A percentile compares a stretch with the other conserved stretches of the same genome.
phyloP scores from a whole-genome alignment of 2,888 invertebrate genomes.

The Tetranychus truncatus region DNA sequence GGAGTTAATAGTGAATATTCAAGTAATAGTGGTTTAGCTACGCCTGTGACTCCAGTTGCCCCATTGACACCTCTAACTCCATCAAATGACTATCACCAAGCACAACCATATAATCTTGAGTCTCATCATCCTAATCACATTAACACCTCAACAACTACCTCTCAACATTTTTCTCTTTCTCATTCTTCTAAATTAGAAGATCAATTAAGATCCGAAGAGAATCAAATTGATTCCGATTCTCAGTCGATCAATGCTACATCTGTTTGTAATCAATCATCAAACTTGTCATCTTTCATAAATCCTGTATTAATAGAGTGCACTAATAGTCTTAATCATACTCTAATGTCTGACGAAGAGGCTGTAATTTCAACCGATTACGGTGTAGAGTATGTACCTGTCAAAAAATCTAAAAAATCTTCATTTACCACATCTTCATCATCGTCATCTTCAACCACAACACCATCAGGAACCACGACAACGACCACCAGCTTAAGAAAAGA shows the following conservation, averaged over 20 bases:
- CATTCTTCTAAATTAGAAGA: not conserved
- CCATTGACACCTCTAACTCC: not conserved
- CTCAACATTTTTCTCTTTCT: not conserved
- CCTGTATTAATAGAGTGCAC: conserved; percentile 13
- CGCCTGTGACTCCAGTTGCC: not conserved
- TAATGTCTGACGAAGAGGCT: conserved; percentile 11
- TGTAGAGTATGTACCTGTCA: conserved; percentile 11
- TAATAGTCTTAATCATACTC: conserved; percentile 4
- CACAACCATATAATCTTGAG: not conserved
- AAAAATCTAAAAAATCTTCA: not conserved
- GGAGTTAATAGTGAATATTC: not conserved
- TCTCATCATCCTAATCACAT: conserved; percentile 10
- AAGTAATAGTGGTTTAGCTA: not conserved
- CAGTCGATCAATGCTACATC: not conserved
- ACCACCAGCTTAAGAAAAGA: not conserved
- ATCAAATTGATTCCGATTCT: not conserved
- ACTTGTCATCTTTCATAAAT: not conserved
- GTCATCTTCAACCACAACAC: not conserved
- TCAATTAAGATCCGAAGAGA: not conserved
- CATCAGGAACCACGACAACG: not conserved
- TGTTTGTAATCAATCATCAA: not conserved
- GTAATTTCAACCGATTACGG: conserved; percentile 12
- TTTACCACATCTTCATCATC: not conserved
- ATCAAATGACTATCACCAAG: not conserved
- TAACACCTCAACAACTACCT: not conserved